These are phyloP conservation scores for Geotrupes spiniger DNA, from an alignment of 2,888 invertebrate species.

Conservation along the genomic window DNA sequence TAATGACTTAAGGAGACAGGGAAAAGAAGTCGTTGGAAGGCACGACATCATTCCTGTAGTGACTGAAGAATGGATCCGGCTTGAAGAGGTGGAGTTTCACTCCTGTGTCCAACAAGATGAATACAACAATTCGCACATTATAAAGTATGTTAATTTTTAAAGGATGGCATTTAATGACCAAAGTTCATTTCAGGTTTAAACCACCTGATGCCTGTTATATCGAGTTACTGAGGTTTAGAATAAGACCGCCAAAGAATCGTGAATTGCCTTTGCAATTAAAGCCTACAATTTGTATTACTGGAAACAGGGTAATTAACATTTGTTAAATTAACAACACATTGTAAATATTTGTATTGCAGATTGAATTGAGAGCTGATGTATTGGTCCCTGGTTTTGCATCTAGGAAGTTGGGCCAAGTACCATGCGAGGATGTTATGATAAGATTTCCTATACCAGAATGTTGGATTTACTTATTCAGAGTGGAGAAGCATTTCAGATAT, in stretches of 20 bases:
- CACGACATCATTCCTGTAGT: conserved; percentile 98
- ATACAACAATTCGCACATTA: conserved; percentile 79
- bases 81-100: conserved; percentile 94
- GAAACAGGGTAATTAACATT: conserved; percentile 63
- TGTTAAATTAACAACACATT: background rate
- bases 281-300: conserved; percentile 83
- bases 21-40: conserved; percentile 97
- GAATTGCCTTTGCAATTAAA: conserved; percentile 96
- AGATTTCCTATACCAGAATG: conserved; percentile 97
- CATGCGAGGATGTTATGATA: conserved; percentile 96
- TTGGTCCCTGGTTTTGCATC: conserved; percentile 97
- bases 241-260: conserved; percentile 91
- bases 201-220: conserved; percentile 98
- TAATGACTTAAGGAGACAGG: conserved; percentile 96
- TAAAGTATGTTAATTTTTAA: conserved; percentile 60
- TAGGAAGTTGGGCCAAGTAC: conserved; percentile 91
- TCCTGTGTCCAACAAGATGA: conserved; percentile 88
- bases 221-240: conserved; percentile 93
- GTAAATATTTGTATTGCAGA: conserved; percentile 53
- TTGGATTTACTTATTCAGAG: conserved; percentile 98
- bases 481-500: conserved; percentile 96
- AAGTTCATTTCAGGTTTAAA: conserved; percentile 71
- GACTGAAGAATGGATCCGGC: conserved; percentile 98
- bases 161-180: background rate
- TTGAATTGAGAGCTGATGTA: conserved; percentile 92